These are phyloP conservation scores for Megathymus violae DNA, from an alignment of 1,140 invertebrate species.

Conservation along the genomic window DNA sequence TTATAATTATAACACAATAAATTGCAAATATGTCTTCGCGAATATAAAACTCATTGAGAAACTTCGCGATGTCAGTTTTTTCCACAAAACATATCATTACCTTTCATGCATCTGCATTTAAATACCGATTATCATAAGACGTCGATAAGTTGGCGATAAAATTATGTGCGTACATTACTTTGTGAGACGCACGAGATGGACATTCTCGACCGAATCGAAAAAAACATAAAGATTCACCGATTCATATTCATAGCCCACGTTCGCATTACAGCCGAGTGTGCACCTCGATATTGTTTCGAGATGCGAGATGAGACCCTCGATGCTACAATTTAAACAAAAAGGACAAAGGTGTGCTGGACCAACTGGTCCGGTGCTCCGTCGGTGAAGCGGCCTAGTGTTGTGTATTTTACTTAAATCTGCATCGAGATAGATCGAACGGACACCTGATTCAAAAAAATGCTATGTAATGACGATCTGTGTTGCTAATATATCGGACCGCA, in stretches of 20 bases:
- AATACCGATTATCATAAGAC: constrained; percentile 22
- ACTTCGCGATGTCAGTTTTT: not conserved
- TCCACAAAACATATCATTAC: constrained; percentile 4
- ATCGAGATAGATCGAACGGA: constrained; percentile 25
- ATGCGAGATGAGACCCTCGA: no score
- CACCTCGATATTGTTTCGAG: not conserved
- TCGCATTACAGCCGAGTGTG: constrained; percentile 45
- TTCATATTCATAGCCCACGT: constrained; percentile 51
- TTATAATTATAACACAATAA: not conserved
- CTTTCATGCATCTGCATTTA: constrained; percentile 13
- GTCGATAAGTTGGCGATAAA: constrained; percentile 26
- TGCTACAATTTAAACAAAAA: constrained; percentile 9
- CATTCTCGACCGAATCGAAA: not conserved
- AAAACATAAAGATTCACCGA: constrained; percentile 38
- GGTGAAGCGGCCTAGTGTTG: constrained; percentile 14
- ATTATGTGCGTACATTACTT: constrained; percentile 25
- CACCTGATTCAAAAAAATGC: constrained; percentile 30
- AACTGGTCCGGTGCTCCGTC: constrained; percentile 28
- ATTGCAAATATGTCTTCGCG: not conserved
- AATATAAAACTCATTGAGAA: not conserved
- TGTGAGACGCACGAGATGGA: constrained; percentile 1
- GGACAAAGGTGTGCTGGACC: not conserved
- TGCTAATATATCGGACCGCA: constrained; percentile 19
- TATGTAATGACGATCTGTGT: constrained; percentile 29
- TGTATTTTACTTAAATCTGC: constrained; percentile 21